Evolutionary conservation across 2,113 vertebrate genomes (phyloP), one percentile per base, ranked within the genome.

Genomic region (Psilopogon haemacephalus): DNA sequence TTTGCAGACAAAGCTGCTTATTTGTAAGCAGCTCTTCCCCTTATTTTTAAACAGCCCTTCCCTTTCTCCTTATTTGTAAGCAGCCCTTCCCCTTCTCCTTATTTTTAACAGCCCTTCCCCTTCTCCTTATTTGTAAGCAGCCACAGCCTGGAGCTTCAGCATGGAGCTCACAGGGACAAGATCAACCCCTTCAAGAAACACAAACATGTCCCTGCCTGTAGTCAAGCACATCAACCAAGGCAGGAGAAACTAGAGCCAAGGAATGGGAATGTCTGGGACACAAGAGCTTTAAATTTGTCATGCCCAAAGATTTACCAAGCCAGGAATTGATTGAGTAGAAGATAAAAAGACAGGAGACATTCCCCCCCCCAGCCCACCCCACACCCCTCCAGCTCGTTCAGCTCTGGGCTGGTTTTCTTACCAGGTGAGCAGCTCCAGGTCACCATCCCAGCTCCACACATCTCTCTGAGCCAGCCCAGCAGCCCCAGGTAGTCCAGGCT

Each of bases 391-490:
- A 50, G 48, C 46, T 48, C 46, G 5, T 48, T 48, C 46, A 48
- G 46, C 18, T 71, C 76, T 68, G 44, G 40, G 37, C 26, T 59
- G 21, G 4, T 46, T 77, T 35, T n/a, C 59, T 32, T 9, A 42
- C 15, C 40, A 20, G 40, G 30, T 11, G 9, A 46, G 79, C 64
- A 56, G 64, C 69, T 37, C 60, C 38, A 2, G 4, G 40, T 12
- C 63, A 63, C 37, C 4, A 0, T 7, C 40, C 62, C 79, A 33
- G 38, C 33, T 38, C 64, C 20, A 5, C 2, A 2, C n/a, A 13
- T 11, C 46, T 44, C 63, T 46, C 63, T 32, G 20, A 67, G 44
- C 44, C 46, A 82, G 86, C 24, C 48, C 69, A 17, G 82, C 28
- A 69, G 35, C 30, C 32, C 48, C 55, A 46, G 4, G 2, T 15